Base-by-base conservation (phyloP, 2,888 invertebrate species). In the Allacma fusca region DNA sequence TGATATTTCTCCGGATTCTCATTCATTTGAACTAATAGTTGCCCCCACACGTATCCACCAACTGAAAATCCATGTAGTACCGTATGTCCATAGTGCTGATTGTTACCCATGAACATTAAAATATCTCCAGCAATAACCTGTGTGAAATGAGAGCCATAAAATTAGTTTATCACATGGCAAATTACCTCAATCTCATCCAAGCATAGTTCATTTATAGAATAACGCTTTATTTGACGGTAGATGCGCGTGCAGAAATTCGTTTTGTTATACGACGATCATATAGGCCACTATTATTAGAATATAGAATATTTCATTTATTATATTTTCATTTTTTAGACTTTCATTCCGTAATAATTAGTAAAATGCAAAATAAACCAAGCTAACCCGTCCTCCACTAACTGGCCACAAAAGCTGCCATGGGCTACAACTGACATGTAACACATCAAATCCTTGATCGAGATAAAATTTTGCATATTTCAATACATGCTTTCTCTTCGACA, bases 401-500 rank as follows among this genome's bases (percentile, higher is more conserved):
- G 96, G 96, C 92, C 94, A 94, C 85, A 96, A 88, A 70, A 96
- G 89, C 87, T 96, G 94, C 91, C 92, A 92, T 0, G 95, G 95
- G 21, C 91, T 92, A 75, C 94, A 90, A 65, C 91, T 90, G 19
- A 96, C 91, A 67, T 91, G 91, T 76, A 95, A 87, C 5, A 96
- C 93, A 87, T 96, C 95, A 86, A 93, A 95, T 0, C 95, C 95
- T 86, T 93, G 91, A 81, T 93, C 92, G 80, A 93, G 88, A 86
- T 96, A 96, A 40, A 82, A 82, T 76, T 92, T 90, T 0, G 93
- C 92, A 86, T 93, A 96, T 87, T 96, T 96, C 88, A 91, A 90
- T 24, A 95, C 89, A 86, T 96, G 94, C 85, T 92, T 93, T 85
- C 91, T 91, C 81, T 92, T 91, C 9, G 96, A 93, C 86, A 94